Evolutionary conservation across 2,888 invertebrate genomes (phyloP).

Genomic region (Bombyx huttoni): DNA sequence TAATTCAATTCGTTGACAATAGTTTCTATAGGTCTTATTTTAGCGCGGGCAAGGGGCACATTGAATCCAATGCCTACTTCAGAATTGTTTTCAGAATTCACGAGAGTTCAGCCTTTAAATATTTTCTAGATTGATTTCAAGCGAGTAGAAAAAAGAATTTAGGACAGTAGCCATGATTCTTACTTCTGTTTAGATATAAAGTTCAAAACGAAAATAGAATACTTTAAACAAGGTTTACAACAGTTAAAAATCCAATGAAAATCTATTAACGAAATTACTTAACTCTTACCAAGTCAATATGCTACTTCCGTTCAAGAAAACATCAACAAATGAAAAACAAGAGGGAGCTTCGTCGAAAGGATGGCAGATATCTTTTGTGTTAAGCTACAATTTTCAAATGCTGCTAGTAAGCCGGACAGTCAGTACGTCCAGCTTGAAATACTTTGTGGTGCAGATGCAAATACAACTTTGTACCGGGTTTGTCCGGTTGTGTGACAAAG

Average conservation of each 20-base stretch:
- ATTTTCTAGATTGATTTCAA: too few species aligned
- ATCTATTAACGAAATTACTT: slow-evolving; percentile 35
- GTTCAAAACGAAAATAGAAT: slow-evolving; percentile 12
- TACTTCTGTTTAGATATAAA: neutral
- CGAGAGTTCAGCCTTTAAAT: too few species aligned
- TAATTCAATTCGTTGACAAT: too few species aligned
- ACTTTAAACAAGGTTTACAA: slow-evolving; percentile 1
- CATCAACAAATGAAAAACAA: slow-evolving; percentile 33
- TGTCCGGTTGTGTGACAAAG: slow-evolving; percentile 51
- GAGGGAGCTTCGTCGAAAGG: slow-evolving; percentile 27
- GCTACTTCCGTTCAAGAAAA: slow-evolving; percentile 19
- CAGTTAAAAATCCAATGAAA: slow-evolving; percentile 2
- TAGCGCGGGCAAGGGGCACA: too few species aligned
- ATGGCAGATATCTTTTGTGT: slow-evolving; percentile 43
- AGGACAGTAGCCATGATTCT: neutral
- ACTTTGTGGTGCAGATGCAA: slow-evolving; percentile 24
- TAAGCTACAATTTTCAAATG: slow-evolving; percentile 17
- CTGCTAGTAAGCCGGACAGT: slow-evolving; percentile 12
- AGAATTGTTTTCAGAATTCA: too few species aligned
- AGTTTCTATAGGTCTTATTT: too few species aligned
- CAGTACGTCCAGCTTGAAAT: slow-evolving; percentile 14
- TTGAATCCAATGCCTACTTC: too few species aligned
- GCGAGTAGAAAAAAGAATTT: too few species aligned
- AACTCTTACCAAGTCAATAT: slow-evolving; percentile 22
- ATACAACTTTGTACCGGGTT: slow-evolving; percentile 33